phyloP scores from a whole-genome alignment of 1,140 invertebrate genomes.

The Wasmannia auropunctata region DNA sequence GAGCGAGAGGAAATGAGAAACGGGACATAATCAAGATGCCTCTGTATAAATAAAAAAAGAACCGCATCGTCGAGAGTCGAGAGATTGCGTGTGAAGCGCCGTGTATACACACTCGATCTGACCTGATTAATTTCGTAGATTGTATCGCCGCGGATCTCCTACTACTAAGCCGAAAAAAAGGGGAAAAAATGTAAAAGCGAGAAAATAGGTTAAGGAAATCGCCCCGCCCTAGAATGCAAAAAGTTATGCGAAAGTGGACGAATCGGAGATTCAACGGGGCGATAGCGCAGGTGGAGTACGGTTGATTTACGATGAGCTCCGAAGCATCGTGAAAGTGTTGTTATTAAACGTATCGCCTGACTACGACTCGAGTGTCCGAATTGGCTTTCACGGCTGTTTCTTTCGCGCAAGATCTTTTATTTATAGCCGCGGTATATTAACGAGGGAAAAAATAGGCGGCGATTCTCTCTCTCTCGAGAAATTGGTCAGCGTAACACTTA shows the following conservation, averaged over 20 bases:
- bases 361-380: constrained; percentile 3
- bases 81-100: not conserved
- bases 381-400: constrained; percentile 50
- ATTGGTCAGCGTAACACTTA: constrained; percentile 30
- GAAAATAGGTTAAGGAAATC: constrained; percentile 17
- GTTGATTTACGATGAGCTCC: constrained; percentile 40
- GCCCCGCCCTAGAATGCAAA: not conserved
- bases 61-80: not conserved
- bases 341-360: constrained; percentile 40
- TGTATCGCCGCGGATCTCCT: not conserved
- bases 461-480: not conserved
- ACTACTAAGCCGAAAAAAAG: not conserved
- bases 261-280: constrained; percentile 15
- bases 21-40: not conserved
- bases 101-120: not conserved
- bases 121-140: constrained; percentile 14
- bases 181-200: not conserved
- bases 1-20: not conserved
- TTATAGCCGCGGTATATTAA: constrained; percentile 11
- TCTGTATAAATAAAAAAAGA: not conserved
- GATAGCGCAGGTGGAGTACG: constrained; percentile 47
- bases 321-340: constrained; percentile 49
- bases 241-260: constrained; percentile 38
- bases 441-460: constrained; percentile 35
- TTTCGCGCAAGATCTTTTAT: constrained; percentile 40